Base-by-base conservation (phyloP, 2,113 vertebrate species). In the Clinocottus analis region DNA sequence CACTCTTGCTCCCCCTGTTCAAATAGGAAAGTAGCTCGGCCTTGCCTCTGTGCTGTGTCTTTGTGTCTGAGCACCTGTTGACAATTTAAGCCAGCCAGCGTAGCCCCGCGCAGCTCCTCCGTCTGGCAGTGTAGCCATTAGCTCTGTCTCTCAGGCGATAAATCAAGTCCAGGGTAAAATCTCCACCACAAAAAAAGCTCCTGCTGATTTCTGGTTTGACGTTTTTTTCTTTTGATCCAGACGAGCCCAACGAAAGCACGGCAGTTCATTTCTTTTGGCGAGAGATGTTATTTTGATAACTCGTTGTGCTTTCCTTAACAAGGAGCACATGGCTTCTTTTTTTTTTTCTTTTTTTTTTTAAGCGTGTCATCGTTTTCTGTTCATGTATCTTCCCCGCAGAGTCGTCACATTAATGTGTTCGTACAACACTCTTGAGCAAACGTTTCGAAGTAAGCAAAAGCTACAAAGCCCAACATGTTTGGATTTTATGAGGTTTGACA, bases 241-340 rank as follows among this genome's bases (percentile, higher is more conserved):
- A 37, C 23, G 56, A 53, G 61, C 61, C 59, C 47, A 25, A 61
- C n/a, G 45, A 78, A 33, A 63, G 58, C 47, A 74, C 6, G 3
- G 63, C 60, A 19, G 59, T 68, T 58, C 62, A 27, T 72, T 74
- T n/a, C n/a, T n/a, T 51, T 56, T 83, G 76, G 72, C 75, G 2
- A 67, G 63, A 13, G 8, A 49, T 62, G 39, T 74, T 85, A 37
- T 85, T 79, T 25, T 78, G 62, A 78, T 77, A 62, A 79, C 70
- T 69, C 14, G 56, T 69, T 56, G 53, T 35, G 23, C 39, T 23
- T 25, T 70, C 49, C 51, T 47, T 87, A 87, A 91, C 69, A 27
- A 56, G 56, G 70, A 88, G 68, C 88, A 90, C 73, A 74, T 88
- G 90, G 25, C n/a, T n/a, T n/a, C n/a, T n/a, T n/a, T n/a, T n/a